A percentile compares a stretch with the other conserved stretches of the same genome.
Conservation (phyloP, 2,797 vertebrate genomes). For the Danio kyathit region DNA sequence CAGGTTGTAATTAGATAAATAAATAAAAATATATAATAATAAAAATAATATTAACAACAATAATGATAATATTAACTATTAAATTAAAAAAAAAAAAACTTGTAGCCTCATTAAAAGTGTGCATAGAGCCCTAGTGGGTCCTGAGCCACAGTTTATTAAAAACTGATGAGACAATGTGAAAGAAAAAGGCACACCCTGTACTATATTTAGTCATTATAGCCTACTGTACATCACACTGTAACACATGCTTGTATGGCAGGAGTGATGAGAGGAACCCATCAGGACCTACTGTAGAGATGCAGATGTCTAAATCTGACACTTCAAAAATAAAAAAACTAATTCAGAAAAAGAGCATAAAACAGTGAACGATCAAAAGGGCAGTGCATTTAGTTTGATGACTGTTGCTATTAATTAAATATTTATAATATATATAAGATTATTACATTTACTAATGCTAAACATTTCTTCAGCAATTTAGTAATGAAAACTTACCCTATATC, state of each 20-base stretch:
- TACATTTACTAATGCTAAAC: background rate
- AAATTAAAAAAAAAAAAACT: no score
- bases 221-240: background rate
- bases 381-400: background rate
- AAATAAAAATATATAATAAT: no score
- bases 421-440: background rate
- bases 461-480: conserved; percentile 8
- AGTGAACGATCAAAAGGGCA: background rate
- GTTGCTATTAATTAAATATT: background rate
- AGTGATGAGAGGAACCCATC: background rate
- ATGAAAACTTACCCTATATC: conserved; percentile 49
- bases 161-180: background rate
- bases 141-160: background rate
- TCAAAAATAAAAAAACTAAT: background rate
- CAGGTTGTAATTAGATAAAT: no score
- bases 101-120: background rate
- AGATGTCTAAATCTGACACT: background rate
- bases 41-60: no score
- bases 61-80: no score
- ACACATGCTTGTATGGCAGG: background rate
- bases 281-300: background rate
- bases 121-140: background rate
- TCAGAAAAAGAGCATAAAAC: background rate
- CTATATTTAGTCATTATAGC: conserved; percentile 21
- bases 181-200: conserved; percentile 12